Percentiles rank a stretch among this genome's conserved stretches.
Conservation (phyloP, 2,113 vertebrate genomes). For the Petroica traversi region DNA sequence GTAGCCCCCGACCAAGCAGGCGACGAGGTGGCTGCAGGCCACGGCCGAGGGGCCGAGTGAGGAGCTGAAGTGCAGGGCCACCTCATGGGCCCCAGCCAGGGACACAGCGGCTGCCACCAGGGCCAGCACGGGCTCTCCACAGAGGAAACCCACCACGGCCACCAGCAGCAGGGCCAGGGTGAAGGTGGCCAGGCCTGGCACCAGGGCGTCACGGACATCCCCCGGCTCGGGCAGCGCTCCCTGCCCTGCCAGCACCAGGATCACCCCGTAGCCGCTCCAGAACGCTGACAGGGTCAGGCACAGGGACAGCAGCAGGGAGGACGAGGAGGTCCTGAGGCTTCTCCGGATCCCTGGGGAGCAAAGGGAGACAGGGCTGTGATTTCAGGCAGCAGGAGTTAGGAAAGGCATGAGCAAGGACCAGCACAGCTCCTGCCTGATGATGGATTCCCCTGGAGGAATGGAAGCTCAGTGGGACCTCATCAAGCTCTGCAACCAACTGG, state of each 20-base stretch:
- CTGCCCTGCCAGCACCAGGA: slow-evolving; percentile 78
- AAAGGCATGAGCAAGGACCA: neutral
- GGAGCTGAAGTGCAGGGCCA: slow-evolving; percentile 63
- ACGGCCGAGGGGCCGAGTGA: slow-evolving; percentile 77
- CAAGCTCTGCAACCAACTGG: neutral
- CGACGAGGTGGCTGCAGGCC: slow-evolving; percentile 81
- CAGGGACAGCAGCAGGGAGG: slow-evolving; percentile 71
- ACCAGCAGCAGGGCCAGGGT: slow-evolving; percentile 77
- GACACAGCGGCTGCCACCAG: slow-evolving; percentile 72
- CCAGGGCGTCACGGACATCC: slow-evolving; percentile 61
- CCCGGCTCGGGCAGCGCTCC: slow-evolving; percentile 4
- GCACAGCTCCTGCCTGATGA: neutral
- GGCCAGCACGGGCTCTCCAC: slow-evolving; percentile 65
- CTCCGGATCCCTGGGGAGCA: slow-evolving; percentile 72
- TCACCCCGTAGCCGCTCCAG: slow-evolving; percentile 82
- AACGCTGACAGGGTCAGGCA: slow-evolving; percentile 81
- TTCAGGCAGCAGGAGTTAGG: accelerated
- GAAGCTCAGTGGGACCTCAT: neutral
- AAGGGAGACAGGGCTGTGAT: neutral
- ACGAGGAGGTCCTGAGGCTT: slow-evolving; percentile 51
- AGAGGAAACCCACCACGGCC: slow-evolving; percentile 68
- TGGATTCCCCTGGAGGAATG: neutral
- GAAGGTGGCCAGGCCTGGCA: slow-evolving; percentile 81
- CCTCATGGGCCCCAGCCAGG: slow-evolving; percentile 82
- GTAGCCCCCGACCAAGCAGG: slow-evolving; percentile 76